Evolutionary conservation across 2,888 invertebrate genomes (phyloP), one percentile per base, ranked within the genome.

Genomic region (Cynaeus angustus): DNA sequence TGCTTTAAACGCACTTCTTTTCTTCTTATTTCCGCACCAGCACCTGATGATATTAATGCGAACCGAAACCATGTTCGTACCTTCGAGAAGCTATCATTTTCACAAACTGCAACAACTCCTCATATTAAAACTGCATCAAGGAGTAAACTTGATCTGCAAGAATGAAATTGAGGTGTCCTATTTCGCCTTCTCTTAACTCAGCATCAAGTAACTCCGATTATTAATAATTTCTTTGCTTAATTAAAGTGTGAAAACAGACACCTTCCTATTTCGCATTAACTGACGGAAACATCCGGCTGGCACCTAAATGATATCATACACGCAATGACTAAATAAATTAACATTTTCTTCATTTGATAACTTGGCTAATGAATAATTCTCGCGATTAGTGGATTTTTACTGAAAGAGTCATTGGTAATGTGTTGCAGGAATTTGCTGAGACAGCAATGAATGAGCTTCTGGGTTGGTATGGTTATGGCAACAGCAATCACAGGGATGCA

Each of bases 371-470:
- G 1, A 38, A 3, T 38, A 38, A 38, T 41, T 41, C 12, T 41
- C 4, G 4, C n/a, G 43, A 43, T 46, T 21, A 16, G 33, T 7
- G 21, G 16, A 38, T 38, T 13, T 55, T 37, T 55, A 8, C 12
- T 58, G n/a, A 28, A 41, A 21, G 16, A 61, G 30, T 58, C 58
- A 58, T 45, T 61, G 43, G 21, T 59, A 4, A 59, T 59, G 46
- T 71, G 67, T 88, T 88, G 2, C 87, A 96, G 96, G 94, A 95
- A 84, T 96, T 94, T 85, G 96, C 96, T 3, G 95, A 95, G 84
- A 94, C 92, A 53, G 95, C 96, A 0, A 96, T 96, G 95, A 96
- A 95, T 82, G 96, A 96, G 85, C 87, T 96, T 70, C 88, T 96
- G 16, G 95, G 96, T 45, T 95, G 95, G 94, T 97, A 96, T 86